Conservation (phyloP, 2,888 invertebrate genomes). For the Urechis unicinctus region DNA sequence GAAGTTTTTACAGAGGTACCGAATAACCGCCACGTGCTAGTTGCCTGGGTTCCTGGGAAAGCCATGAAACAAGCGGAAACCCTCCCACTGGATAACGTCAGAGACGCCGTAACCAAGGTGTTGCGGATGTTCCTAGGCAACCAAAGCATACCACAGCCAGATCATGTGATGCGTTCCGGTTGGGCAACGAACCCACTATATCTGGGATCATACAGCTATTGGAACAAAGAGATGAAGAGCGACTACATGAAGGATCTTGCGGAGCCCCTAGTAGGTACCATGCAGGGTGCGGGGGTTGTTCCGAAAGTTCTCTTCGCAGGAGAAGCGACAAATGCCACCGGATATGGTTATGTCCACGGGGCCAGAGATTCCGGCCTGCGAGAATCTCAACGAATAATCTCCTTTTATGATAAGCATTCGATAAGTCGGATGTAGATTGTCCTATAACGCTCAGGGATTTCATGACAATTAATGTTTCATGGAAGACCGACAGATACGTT, state of each 20-base stretch:
- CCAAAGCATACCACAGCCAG: neutral
- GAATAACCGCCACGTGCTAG: neutral
- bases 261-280: neutral
- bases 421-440: too few relatives aligned
- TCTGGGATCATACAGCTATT: neutral
- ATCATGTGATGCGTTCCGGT: neutral
- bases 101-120: neutral
- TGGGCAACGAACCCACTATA: neutral
- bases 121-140: neutral
- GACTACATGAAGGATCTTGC: neutral
- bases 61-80: neutral
- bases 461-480: too few relatives aligned
- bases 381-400: neutral
- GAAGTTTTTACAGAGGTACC: neutral
- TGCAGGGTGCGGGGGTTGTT: too few relatives aligned
- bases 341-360: neutral
- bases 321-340: neutral
- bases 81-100: neutral
- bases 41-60: neutral
- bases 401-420: too few relatives aligned
- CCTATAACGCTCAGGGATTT: too few relatives aligned
- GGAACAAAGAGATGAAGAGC: neutral
- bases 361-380: neutral
- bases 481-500: too few relatives aligned
- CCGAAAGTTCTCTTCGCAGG: neutral